These are phyloP conservation scores for Cairina moschata DNA, from an alignment of 2,113 vertebrate species.

Conservation along the genomic window DNA sequence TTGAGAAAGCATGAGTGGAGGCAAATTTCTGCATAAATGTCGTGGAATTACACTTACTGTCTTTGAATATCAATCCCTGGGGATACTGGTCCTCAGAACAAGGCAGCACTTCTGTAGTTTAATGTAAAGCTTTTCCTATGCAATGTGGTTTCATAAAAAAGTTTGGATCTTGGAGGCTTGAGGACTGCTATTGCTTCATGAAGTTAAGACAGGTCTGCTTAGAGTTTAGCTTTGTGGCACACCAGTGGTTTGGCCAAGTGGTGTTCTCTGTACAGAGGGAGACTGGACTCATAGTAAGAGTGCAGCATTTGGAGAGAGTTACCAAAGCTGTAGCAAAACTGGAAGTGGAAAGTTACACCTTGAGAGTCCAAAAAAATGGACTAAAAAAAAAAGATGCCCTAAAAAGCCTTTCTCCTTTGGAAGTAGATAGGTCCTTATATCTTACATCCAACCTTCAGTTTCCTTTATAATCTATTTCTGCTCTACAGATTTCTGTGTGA, in stretches of 20 bases:
- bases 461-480: not conserved
- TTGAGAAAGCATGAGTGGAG: no score
- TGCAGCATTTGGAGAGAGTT: not conserved
- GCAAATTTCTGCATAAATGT: no score
- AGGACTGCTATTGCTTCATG: not conserved
- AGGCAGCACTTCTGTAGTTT: not conserved
- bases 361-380: no score
- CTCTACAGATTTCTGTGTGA: not conserved
- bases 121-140: not conserved
- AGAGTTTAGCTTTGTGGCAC: not conserved
- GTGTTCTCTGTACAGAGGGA: not conserved
- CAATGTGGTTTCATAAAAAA: not conserved
- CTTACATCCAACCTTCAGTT: not conserved
- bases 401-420: not conserved
- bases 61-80: not conserved
- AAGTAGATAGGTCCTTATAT: not conserved
- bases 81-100: not conserved
- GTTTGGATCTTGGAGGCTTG: not conserved
- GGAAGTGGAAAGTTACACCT: not conserved
- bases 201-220: not conserved
- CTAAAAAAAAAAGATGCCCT: no score
- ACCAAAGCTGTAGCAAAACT: not conserved
- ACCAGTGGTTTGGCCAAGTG: not conserved
- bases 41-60: not conserved
- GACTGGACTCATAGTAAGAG: rapidly evolving